Percentiles rank a stretch among this genome's conserved stretches.
Conservation (phyloP, 2,888 invertebrate genomes). For the Hirudinaria manillensis region DNA sequence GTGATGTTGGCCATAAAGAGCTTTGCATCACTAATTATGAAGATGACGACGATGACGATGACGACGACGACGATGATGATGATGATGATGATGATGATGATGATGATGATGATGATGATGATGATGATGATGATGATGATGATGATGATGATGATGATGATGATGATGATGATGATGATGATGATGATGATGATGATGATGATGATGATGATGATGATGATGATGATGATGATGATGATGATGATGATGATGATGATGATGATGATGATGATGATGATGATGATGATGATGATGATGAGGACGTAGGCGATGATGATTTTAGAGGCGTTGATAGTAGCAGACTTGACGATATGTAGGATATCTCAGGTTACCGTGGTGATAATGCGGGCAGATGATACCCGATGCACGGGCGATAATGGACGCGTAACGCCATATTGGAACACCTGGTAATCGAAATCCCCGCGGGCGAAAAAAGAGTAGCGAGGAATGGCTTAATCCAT, state of each 20-base stretch:
- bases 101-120: constrained; percentile 12
- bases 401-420: no score
- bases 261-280: not conserved
- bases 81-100: constrained; percentile 5
- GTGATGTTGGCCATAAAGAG: not conserved
- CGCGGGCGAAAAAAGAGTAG: no score
- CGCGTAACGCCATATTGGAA: no score
- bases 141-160: constrained; percentile 6
- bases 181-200: constrained; percentile 13
- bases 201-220: not conserved
- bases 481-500: no score
- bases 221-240: constrained; percentile 8
- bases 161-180: constrained; percentile 16
- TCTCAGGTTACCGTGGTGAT: no score
- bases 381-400: no score
- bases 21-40: not conserved
- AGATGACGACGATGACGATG: not conserved
- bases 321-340: not conserved
- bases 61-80: not conserved
- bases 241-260: not conserved
- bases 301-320: not conserved
- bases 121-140: constrained; percentile 20
- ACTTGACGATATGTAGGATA: not conserved
- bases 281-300: constrained; percentile 1
- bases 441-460: no score